Base-by-base conservation (phyloP, 1,140 invertebrate genomes). In the Leucophenga varia region DNA sequence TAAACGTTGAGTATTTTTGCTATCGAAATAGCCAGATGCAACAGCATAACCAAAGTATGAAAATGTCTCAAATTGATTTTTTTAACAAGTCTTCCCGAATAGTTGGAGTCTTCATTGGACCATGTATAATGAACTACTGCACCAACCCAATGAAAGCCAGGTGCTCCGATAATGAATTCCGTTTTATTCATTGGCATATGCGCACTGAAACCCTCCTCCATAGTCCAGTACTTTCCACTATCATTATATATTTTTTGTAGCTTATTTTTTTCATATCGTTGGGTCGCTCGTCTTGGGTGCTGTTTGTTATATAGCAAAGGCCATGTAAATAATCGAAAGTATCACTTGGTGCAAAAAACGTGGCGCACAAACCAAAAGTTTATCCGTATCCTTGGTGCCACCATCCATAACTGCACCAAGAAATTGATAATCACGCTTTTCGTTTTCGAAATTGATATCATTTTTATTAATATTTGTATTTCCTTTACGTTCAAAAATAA, bases 221-320 rank as follows among this genome's bases (percentile, higher is more conserved):
- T n/a, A n/a, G 1, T 76, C 80, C 32, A 79, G 77, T 12, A 28
- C 39, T 36, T n/a, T n/a, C n/a, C n/a, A n/a, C n/a, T n/a, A n/a
- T n/a, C n/a, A n/a, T n/a, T n/a, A 80, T 79, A 53, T 81, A 81
- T 49, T 68, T 79, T 38, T 78, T 80, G 37, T 42, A 59, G n/a
- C n/a, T n/a, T 2, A n/a, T n/a, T n/a, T n/a, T n/a, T n/a, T n/a
- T n/a, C n/a, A n/a, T n/a, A n/a, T n/a, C n/a, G 20, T 7, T 14
- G 44, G 45, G 14, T 39, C 35, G 12, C 22, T 19, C 2, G 16
- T n/a, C 16, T 16, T 43, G 22, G 2, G 55, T 57, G n/a, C 41
- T 39, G 9, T 44, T 14, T 5, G 52, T 56, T 35, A 55, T 58
- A 25, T 74, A 76, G 32, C 76, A 77, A 19, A 75, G 56, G 7